Base-by-base conservation (phyloP, 2,888 invertebrate genomes). In the Lochmaea capreae region DNA sequence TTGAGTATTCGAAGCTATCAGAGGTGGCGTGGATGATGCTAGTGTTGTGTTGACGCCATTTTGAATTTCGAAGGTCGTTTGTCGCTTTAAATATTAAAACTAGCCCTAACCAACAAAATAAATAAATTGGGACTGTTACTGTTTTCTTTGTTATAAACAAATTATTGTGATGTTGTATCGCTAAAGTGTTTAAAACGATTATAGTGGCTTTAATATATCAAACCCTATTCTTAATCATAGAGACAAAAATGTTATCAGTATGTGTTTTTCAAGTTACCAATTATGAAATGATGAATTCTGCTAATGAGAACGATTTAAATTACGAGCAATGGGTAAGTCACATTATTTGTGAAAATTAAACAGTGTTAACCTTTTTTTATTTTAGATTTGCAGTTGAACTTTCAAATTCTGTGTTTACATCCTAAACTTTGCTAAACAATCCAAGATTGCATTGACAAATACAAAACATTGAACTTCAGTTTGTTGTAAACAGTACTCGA, bases 101-200 rank as follows among this genome's bases (percentile, higher is more conserved):
- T 68, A 68, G 68, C 72, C 72, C 65, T 68, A 72, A 72, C 72
- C 72, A 72, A 72, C 61, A 72, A 67, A 67, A 61, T 63, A 14
- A 42, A 43, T 10, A 39, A n/a, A 58, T 63, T 72, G 12, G 67
- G 63, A 43, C 63, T 68, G 11, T 43, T 16, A 4, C 11, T 39
- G 33, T 49, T 68, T 68, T 43, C 62, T 63, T 63, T 63, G 43
- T 63, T 63, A 16, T 63, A 63, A 63, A 63, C 12, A 42, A 16
- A 63, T n/a, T 42, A 3, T 12, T 63, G 43, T 43, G 16, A n/a
- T 54, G 54, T 54, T 54, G 8, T 54, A 3, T 16, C n/a, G 3
- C 10, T 16, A 16, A 16, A 54, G 18, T 54, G 18, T 16, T 16
- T 9, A 16, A 10, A 54, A 54, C 18, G 9, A 54, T 16, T 54